These are phyloP conservation scores for Podilymbus podiceps DNA, from an alignment of 2,113 vertebrate genomes.

Conservation along the genomic window DNA sequence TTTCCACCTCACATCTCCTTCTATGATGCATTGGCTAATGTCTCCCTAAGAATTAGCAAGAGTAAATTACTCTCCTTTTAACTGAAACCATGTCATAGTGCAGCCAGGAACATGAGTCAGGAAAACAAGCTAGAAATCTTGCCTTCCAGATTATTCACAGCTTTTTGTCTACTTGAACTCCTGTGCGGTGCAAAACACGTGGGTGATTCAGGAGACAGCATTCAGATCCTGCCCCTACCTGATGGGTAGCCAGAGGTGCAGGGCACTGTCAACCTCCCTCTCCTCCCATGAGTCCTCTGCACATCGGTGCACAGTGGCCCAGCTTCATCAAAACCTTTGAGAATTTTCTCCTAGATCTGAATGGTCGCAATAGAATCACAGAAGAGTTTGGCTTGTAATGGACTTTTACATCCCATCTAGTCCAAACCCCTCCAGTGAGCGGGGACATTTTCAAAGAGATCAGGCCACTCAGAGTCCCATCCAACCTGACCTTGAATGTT, in stretches of 20 bases:
- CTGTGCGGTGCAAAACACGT: background rate
- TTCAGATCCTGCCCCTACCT: background rate
- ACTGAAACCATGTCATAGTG: background rate
- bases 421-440: too few species aligned
- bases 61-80: background rate
- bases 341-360: background rate
- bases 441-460: too few species aligned
- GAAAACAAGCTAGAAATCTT: background rate
- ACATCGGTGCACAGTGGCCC: accelerated
- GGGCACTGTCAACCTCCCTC: background rate
- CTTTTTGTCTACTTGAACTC: background rate
- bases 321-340: background rate
- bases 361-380: background rate
- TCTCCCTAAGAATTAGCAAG: background rate
- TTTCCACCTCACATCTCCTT: background rate
- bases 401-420: too few species aligned
- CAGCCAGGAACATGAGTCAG: background rate
- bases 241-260: background rate
- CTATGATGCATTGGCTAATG: accelerated
- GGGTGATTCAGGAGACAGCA: background rate
- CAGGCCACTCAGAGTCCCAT: too few species aligned
- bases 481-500: too few species aligned
- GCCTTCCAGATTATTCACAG: background rate
- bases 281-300: background rate
- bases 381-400: too few species aligned